These are phyloP conservation scores for Empidonax traillii DNA, from an alignment of 2,113 vertebrate species.

Conservation along the genomic window DNA sequence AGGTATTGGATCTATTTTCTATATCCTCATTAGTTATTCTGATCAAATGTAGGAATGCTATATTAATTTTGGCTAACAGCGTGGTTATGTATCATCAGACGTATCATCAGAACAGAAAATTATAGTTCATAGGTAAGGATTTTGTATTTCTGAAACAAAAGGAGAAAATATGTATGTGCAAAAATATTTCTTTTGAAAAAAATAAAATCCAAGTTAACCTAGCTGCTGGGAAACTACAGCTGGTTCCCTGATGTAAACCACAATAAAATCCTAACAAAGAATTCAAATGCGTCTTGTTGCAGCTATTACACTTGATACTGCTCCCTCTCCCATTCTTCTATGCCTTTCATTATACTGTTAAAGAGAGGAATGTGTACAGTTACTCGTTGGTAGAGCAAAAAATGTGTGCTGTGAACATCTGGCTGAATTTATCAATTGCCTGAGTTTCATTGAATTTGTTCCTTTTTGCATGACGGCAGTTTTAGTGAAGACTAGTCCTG, in stretches of 20 bases:
- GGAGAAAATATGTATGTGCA: not conserved
- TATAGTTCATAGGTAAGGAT: not conserved
- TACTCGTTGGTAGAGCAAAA: not conserved
- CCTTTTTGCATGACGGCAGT: not conserved
- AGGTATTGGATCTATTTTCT: not conserved
- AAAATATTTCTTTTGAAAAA: not conserved
- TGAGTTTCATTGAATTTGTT: not conserved
- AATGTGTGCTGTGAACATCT: not conserved
- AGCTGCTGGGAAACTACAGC: not conserved
- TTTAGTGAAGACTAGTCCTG: not conserved
- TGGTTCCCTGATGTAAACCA: not conserved
- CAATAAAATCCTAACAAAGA: not conserved
- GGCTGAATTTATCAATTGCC: not conserved
- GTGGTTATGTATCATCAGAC: not conserved
- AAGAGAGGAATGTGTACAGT: not conserved
- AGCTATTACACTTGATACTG: fast-evolving
- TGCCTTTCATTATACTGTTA: not conserved
- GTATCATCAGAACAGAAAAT: not conserved
- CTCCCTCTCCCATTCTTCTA: not conserved
- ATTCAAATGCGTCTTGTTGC: not conserved
- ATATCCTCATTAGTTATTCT: not conserved
- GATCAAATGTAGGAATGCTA: not conserved
- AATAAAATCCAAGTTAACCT: not conserved
- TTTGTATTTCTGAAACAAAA: not conserved
- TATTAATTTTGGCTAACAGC: not conserved